Evolutionary conservation across 2,113 vertebrate species (phyloP), one percentile per base, ranked within the genome.

Genomic region (Amblyopsis rosae): DNA sequence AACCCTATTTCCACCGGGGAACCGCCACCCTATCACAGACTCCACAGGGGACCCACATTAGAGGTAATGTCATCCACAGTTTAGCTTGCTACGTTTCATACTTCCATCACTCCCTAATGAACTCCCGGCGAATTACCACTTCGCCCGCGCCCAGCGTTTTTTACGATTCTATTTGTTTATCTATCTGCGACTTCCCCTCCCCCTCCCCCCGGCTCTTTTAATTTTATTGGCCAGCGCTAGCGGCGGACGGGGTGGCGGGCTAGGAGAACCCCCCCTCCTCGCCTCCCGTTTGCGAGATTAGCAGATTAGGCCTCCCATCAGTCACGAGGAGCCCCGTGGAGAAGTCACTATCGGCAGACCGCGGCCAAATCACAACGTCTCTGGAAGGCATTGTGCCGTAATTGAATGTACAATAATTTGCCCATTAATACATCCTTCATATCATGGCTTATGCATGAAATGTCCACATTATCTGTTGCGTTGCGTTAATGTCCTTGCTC

Each of bases 221-320:
- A 85, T 92, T 95, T 93, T 93, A 94, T 95, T 92, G 93, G 92
- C 91, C 88, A 89, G 91, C 76, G 82, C 91, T 93, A 94, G 87
- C 70, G 62, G 79, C 83, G 84, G 76, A 87, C 85, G 89, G 93
- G 92, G 93, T 92, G 93, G 93, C 84, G 72, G 79, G 65, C 72
- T 84, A 62, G 65, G 45, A 58, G 60, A 68, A 67, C 75, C 82
- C 92, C 93, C 91, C 93, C 91, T 26, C 26, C 26, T 26, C 26
- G 26, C 26, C 26, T 26, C 93, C 92, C 93, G 95, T 96, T 94
- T 94, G 92, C 54, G 73, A 98, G 96, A 98, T 98, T 98, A 98
- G 95, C 94, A 98, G 97, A 98, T 98, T 98, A 98, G 95, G 94
- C 94, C 92, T 93, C 94, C 95, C 96, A 96, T 98, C 95, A 96